A percentile compares a stretch with the other conserved stretches of the same genome.
Evolutionary conservation across 2,797 vertebrate genomes (phyloP).

Genomic region (Sorex maritimensis): DNA sequence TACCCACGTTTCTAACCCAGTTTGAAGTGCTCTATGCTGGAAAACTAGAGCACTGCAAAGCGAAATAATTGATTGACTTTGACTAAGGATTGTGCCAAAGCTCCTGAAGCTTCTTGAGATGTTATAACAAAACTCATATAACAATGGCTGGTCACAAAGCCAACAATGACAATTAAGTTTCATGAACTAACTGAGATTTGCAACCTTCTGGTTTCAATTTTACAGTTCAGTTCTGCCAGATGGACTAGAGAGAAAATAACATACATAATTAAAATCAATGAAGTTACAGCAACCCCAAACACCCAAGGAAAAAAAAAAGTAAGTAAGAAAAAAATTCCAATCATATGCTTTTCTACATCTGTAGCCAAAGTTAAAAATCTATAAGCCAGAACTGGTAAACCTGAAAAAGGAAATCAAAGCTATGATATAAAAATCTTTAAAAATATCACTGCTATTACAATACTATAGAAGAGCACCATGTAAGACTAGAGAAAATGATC

Average conservation of each 20-base stretch:
- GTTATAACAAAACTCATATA: slow-evolving; percentile 83
- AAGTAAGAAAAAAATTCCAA: not conserved
- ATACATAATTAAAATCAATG: slow-evolving; percentile 82
- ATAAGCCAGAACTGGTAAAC: not conserved
- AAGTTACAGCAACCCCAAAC: slow-evolving; percentile 71
- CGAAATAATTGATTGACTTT: slow-evolving; percentile 78
- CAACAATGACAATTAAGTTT: slow-evolving; percentile 79
- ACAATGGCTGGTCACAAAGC: slow-evolving; percentile 83
- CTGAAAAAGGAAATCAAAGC: slow-evolving; percentile 20
- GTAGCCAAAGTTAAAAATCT: slow-evolving; percentile 55
- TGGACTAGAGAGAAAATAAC: slow-evolving; percentile 81
- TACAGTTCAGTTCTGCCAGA: slow-evolving; percentile 83
- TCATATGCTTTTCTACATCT: slow-evolving; percentile 16
- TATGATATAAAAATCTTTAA: not conserved
- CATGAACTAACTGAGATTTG: slow-evolving; percentile 81
- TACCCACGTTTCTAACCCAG: slow-evolving; percentile 60
- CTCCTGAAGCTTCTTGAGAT: slow-evolving; percentile 74
- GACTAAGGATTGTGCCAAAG: slow-evolving; percentile 65
- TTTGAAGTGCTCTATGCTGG: slow-evolving; percentile 30
- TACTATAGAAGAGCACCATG: not conserved
- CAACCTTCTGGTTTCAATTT: slow-evolving; percentile 84
- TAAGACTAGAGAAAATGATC: slow-evolving; percentile 7
- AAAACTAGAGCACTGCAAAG: slow-evolving; percentile 70
- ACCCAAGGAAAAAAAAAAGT: not conserved
- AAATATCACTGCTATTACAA: not conserved